Percentiles rank a stretch among this genome's conserved stretches.
phyloP scores from a whole-genome alignment of 2,888 invertebrate genomes.

The Allolobophora icterica region DNA sequence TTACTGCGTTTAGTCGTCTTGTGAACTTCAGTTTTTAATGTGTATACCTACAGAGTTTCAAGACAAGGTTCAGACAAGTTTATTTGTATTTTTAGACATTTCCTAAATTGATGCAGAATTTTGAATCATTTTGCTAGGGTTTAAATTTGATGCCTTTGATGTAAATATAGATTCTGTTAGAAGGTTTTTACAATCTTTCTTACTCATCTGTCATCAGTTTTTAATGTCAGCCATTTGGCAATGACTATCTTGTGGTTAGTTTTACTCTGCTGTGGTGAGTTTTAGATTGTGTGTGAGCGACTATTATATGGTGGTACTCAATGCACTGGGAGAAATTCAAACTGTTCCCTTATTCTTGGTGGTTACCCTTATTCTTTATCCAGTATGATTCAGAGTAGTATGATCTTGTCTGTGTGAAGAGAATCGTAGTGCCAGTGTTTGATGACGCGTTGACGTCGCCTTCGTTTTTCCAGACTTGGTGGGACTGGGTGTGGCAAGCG shows the following conservation, averaged over 20 bases:
- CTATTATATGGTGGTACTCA: neutral
- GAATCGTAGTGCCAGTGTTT: too few species aligned
- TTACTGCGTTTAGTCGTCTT: neutral
- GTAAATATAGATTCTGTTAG: neutral
- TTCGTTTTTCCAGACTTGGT: too few species aligned
- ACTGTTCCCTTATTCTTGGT: too few species aligned
- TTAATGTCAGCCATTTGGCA: slow-evolving; percentile 6
- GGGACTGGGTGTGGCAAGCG: too few species aligned
- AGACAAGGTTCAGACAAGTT: neutral
- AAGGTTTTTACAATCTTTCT: neutral
- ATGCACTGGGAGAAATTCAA: neutral
- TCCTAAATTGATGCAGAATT: neutral
- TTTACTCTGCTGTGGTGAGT: neutral
- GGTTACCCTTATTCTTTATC: neutral
- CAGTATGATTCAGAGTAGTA: neutral
- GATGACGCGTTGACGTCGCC: too few species aligned
- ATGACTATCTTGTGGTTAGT: neutral
- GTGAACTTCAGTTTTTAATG: neutral
- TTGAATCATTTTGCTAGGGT: neutral
- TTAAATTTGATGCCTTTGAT: neutral
- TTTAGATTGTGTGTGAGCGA: neutral
- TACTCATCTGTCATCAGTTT: neutral
- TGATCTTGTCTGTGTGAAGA: neutral
- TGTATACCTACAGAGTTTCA: neutral
- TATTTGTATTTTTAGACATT: neutral